Evolutionary conservation across 2,888 invertebrate species (phyloP).

Genomic region (Vannuccia rotundouncinata): DNA sequence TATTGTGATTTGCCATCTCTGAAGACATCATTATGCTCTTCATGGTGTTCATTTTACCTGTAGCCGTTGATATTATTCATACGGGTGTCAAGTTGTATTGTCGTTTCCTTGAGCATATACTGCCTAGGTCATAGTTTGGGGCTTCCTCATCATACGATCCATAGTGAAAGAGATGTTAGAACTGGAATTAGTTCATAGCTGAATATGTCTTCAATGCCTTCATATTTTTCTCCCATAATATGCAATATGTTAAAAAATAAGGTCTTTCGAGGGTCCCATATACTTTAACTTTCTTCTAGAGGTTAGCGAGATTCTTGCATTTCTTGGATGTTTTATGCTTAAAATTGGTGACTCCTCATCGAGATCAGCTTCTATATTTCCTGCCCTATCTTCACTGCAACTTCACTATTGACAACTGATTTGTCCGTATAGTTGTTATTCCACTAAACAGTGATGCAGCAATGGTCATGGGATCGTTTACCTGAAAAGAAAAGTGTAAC

Average conservation of each 20-base stretch:
- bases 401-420: neutral
- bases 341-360: neutral
- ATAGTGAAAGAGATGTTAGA: neutral
- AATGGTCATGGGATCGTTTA: too few species aligned
- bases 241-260: neutral
- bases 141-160: neutral
- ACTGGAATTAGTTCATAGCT: neutral
- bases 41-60: too few species aligned
- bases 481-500: neutral
- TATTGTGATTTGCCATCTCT: neutral
- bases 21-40: neutral
- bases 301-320: neutral
- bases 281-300: neutral
- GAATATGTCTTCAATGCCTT: too few species aligned
- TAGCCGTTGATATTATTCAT: neutral
- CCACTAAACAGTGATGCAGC: neutral
- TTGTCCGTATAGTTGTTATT: neutral
- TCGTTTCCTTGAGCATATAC: neutral
- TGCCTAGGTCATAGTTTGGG: neutral
- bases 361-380: neutral
- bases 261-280: neutral
- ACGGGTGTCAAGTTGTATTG: neutral
- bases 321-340: neutral
- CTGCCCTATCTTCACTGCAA: neutral
- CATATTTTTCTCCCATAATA: too few species aligned